Evolutionary conservation across 2,113 vertebrate species (phyloP).

Genomic region (Perca flavescens): DNA sequence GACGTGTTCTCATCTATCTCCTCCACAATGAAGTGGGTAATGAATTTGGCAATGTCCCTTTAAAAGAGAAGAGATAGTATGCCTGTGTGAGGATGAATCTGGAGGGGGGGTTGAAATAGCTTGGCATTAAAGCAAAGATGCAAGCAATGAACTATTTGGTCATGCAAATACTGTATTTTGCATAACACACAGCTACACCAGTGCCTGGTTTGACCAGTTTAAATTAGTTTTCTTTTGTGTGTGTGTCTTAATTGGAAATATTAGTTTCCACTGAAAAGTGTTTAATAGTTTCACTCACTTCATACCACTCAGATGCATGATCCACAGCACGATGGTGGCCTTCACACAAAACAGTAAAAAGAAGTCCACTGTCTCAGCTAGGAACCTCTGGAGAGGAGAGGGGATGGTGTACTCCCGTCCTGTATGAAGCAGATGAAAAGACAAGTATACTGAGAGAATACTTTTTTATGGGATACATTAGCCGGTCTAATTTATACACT

Average conservation of each 20-base stretch:
- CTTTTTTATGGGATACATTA: background rate
- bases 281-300: slow-evolving; percentile 87
- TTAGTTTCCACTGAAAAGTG: background rate
- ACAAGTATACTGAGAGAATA: background rate
- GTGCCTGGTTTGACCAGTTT: background rate
- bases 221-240: background rate
- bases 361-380: slow-evolving; percentile 96
- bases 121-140: background rate
- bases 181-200: background rate
- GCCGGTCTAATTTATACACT: background rate
- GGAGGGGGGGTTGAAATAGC: too few species aligned
- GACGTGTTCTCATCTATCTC: slow-evolving; percentile 98
- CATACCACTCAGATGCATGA: slow-evolving; percentile 97
- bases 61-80: slow-evolving; percentile 55
- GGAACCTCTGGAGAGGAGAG: slow-evolving; percentile 92
- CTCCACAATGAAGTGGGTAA: slow-evolving; percentile 96
- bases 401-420: slow-evolving; percentile 94
- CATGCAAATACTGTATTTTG: background rate
- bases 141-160: background rate
- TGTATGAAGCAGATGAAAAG: slow-evolving; percentile 59
- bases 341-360: slow-evolving; percentile 97
- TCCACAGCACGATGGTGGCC: slow-evolving; percentile 92
- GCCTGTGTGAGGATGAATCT: background rate
- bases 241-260: background rate
- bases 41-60: slow-evolving; percentile 96